Conservation (phyloP, 2,888 invertebrate genomes). For the Drosophila quinaria region DNA sequence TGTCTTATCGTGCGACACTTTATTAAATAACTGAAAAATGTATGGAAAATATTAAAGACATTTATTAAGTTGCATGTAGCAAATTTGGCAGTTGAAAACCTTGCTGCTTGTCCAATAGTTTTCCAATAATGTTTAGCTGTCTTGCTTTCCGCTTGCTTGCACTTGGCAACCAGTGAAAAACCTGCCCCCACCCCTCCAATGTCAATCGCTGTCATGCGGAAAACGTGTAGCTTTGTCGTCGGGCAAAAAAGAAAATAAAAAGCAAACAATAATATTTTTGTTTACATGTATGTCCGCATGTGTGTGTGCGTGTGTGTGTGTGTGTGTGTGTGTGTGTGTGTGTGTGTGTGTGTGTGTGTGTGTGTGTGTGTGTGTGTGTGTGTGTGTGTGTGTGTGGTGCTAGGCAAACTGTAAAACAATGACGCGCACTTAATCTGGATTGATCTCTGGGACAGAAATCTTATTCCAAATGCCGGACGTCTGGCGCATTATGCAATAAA, state of each 20-base stretch:
- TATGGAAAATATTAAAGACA: neutral
- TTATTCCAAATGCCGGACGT: constrained; percentile 37
- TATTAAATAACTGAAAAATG: neutral
- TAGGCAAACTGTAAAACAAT: constrained; percentile 36
- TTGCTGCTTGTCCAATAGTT: constrained; percentile 15
- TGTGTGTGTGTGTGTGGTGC: constrained; percentile 5
- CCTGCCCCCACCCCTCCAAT: neutral
- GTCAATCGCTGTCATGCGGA: constrained; percentile 28
- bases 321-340: constrained; percentile 2
- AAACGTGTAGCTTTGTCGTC: constrained; percentile 35
- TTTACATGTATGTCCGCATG: constrained; percentile 47
- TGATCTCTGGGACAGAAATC: constrained; percentile 27
- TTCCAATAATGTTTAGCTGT: constrained; percentile 9
- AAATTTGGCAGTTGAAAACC: constrained; percentile 8
- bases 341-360: neutral
- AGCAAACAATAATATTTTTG: constrained; percentile 71
- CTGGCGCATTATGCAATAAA: constrained; percentile 7
- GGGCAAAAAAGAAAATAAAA: constrained; percentile 35
- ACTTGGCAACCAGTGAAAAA: constrained; percentile 55
- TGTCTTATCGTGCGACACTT: neutral
- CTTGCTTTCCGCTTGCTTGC: constrained; percentile 43
- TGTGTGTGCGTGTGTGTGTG: neutral
- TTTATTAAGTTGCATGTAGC: neutral
- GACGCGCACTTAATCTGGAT: constrained; percentile 46
- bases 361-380: neutral